phyloP scores from a whole-genome alignment of 2,797 vertebrate species.

The Oryzias dopingdopingensis region DNA sequence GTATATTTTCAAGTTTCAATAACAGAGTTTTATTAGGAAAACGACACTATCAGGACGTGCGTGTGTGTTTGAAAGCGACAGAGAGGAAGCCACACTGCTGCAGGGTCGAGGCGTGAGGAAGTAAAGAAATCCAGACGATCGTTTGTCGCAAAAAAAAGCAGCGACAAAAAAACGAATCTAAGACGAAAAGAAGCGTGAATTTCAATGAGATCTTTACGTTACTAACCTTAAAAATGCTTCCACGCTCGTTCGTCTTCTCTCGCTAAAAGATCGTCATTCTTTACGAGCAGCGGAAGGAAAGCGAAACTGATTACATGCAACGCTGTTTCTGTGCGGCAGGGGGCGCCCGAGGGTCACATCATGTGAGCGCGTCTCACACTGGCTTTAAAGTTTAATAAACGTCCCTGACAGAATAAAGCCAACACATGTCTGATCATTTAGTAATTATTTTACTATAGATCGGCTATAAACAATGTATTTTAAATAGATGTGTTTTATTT shows the following conservation, averaged over 20 bases:
- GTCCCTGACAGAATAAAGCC: background rate
- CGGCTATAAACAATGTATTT: too few species aligned
- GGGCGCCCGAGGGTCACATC: slow-evolving; percentile 21
- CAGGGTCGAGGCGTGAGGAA: slow-evolving; percentile 55
- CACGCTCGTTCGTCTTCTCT: slow-evolving; percentile 16
- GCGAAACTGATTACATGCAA: slow-evolving; percentile 56
- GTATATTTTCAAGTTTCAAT: background rate
- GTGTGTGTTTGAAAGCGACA: background rate
- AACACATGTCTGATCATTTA: background rate
- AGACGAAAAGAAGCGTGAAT: background rate
- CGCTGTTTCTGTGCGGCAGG: slow-evolving; percentile 14
- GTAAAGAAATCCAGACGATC: slow-evolving; percentile 43
- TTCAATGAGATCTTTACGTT: background rate
- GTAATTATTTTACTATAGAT: too few species aligned
- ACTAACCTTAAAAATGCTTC: slow-evolving; percentile 43
- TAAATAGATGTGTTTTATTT: too few species aligned
- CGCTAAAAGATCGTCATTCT: slow-evolving; percentile 37
- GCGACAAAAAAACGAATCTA: too few species aligned
- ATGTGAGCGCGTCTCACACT: background rate
- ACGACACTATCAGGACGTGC: slow-evolving; percentile 5
- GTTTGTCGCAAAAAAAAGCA: background rate
- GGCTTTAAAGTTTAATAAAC: too few species aligned
- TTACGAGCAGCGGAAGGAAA: slow-evolving; percentile 48
- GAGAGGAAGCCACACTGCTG: slow-evolving; percentile 16
- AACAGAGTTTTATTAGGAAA: background rate